phyloP scores from a whole-genome alignment of 2,888 invertebrate genomes.

The Lycocerus yunnanus region DNA sequence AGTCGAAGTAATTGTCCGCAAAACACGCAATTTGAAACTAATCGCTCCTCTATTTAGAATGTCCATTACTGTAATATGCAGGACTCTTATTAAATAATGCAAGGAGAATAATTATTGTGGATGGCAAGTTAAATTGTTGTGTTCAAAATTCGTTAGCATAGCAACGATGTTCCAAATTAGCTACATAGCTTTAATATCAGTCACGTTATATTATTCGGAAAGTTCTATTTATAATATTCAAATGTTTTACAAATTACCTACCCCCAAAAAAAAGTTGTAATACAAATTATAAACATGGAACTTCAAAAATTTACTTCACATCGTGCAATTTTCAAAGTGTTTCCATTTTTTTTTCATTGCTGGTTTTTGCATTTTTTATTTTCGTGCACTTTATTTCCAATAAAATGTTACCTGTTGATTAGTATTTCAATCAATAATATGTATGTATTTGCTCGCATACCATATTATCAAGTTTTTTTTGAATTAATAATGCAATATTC shows the following conservation, averaged over 20 bases:
- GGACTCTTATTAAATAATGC: conserved; percentile 2
- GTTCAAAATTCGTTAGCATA: not conserved
- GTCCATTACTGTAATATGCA: not conserved
- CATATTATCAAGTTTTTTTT: not conserved
- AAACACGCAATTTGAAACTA: conserved; percentile 3
- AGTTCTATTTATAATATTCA: not conserved
- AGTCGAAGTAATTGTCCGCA: not conserved
- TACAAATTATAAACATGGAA: not conserved
- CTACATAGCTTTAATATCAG: not conserved
- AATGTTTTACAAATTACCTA: not conserved
- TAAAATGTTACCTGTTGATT: not conserved
- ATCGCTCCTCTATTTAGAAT: conserved; percentile 1
- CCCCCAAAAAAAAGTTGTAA: not conserved
- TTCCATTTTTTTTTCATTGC: not conserved
- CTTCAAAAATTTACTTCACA: not conserved
- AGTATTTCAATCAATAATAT: not conserved
- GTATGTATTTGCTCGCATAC: not conserved
- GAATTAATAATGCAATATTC: not conserved
- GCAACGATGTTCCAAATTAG: not conserved
- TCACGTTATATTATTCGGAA: not conserved
- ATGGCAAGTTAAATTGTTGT: not conserved
- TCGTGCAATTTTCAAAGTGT: not conserved
- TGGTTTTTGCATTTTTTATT: not conserved
- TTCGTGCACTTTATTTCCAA: not conserved
- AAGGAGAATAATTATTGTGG: not conserved